Base-by-base conservation (phyloP, 2,797 vertebrate genomes). In the Silurus lanzhouensis region DNA sequence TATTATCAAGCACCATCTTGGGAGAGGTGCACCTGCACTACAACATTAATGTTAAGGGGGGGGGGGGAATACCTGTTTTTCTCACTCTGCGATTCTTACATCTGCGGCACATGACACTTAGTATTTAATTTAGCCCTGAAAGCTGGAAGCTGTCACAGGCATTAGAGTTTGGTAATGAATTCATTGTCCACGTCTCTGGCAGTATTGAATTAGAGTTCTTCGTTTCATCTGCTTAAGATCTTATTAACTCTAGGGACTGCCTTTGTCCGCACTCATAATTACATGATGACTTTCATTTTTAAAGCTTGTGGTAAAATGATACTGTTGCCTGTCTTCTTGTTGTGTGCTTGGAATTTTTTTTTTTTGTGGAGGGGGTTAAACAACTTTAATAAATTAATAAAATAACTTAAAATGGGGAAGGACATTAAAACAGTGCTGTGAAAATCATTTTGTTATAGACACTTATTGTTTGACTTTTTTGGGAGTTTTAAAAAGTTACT, bases 41-140 rank as follows among this genome's bases (percentile, higher is more conserved):
- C 72, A 83, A 22, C 75, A 66, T 68, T 84, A 77, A 63, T 76
- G 83, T 20, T 63, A 52, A 14, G 75, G 71, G 46, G 20, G 48
- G 20, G 48, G 46, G 70, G 61, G 82, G 82, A 84, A 85, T 81
- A 27, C 81, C 76, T 82, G 83, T 85, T 89, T 79, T 83, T 87
- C 27, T 85, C 80, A 81, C 75, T 87, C 44, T 71, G 55, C 72
- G 82, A 87, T 88, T 87, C 70, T 84, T 77, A n/a, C 60, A 17
- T 27, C 64, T 3, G 71, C 38, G 87, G 75, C 79, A 52, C 81
- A n/a, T 83, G 84, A 68, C 70, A 85, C 66, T 91, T 89, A 88
- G 90, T 91, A 79, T 92, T 92, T 92, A 87, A 93, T 91, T 90
- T 86, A 60, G 68, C 87, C 38, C 83, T 87, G 87, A 90, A 80